Base-by-base conservation (phyloP, 2,888 invertebrate species). In the Drosophila tripunctata region DNA sequence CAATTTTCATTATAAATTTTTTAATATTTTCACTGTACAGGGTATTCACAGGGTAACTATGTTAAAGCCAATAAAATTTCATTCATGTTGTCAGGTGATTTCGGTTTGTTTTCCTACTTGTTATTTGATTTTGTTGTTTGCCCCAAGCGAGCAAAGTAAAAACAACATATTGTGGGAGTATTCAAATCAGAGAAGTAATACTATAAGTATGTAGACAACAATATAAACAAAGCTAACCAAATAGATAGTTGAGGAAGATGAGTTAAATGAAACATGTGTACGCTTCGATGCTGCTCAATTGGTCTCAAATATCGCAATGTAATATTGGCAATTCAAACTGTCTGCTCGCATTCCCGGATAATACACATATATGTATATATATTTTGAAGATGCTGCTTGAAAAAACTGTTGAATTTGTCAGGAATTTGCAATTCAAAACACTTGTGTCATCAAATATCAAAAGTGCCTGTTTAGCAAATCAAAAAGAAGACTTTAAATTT, bases 261-360 rank as follows among this genome's bases (percentile, higher is more conserved):
- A n/a, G n/a, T n/a, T 1, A 1, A 17, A 7, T 33, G 10, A 36
- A 45, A 30, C 45, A 65, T 43, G 21, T 56, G 33, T 51, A 35
- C 12, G 27, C 24, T 44, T 10, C 31, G 36, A 17, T 31, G 41
- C 30, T 36, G 40, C 12, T 43, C 24, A 27, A 57, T 50, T 45
- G 52, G n/a, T 40, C 8, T 35, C 15, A 22, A 30, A 33, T 44
- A 24, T 55, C 33, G 44, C 10, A 24, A 40, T 51, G 41, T 45
- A 50, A 63, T 55, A 63, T 51, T 33, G 31, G 22, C 67, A 50
- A 47, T 55, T 52, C 41, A 45, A 45, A 15, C 24, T 38, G 44
- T 36, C 22, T 30, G 38, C 31, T 21, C 19, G 12, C 4, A n/a
- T 7, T 21, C 4, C 21, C 10, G 14, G n/a, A 1, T n/a, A 33